Evolutionary conservation across 2,888 invertebrate species (phyloP).

Genomic region (Cantharis nigra): DNA sequence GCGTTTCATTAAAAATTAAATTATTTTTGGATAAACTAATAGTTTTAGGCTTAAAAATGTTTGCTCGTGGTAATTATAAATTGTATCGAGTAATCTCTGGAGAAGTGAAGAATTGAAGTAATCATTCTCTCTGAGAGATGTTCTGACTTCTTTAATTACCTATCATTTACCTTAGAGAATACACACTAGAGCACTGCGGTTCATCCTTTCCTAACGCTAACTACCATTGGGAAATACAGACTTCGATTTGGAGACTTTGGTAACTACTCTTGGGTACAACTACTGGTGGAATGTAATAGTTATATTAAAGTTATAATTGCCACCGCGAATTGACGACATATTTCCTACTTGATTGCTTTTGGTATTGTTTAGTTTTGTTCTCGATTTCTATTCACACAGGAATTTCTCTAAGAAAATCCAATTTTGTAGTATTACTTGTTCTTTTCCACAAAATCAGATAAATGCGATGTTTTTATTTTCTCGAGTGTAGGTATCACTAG

Average conservation of each 20-base stretch:
- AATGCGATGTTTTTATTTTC: background rate
- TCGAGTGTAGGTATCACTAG: background rate
- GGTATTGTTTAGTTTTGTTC: slow-evolving; percentile 21
- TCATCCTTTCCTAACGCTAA: slow-evolving; percentile 11
- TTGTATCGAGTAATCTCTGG: slow-evolving; percentile 8
- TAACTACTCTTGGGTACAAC: slow-evolving; percentile 25
- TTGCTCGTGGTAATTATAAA: background rate
- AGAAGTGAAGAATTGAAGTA: slow-evolving; percentile 36
- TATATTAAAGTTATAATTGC: slow-evolving; percentile 31
- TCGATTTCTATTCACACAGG: slow-evolving; percentile 7
- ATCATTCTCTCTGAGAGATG: slow-evolving; percentile 35
- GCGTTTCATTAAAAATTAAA: background rate
- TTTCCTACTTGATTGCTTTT: slow-evolving; percentile 24
- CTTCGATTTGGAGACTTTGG: slow-evolving; percentile 26
- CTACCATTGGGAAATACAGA: slow-evolving; percentile 14
- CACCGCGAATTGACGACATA: slow-evolving; percentile 23
- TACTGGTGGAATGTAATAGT: slow-evolving; percentile 23
- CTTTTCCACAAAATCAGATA: background rate
- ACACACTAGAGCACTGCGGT: slow-evolving; percentile 23
- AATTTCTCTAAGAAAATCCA: slow-evolving; percentile 7
- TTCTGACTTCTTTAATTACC: slow-evolving; percentile 38
- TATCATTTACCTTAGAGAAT: slow-evolving; percentile 24
- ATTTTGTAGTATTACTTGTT: slow-evolving; percentile 1
- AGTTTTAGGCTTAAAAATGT: background rate
- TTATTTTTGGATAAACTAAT: background rate